A percentile compares a stretch with the other conserved stretches of the same genome.
Conservation (phyloP, 2,113 vertebrate genomes). For the Daboia siamensis region DNA sequence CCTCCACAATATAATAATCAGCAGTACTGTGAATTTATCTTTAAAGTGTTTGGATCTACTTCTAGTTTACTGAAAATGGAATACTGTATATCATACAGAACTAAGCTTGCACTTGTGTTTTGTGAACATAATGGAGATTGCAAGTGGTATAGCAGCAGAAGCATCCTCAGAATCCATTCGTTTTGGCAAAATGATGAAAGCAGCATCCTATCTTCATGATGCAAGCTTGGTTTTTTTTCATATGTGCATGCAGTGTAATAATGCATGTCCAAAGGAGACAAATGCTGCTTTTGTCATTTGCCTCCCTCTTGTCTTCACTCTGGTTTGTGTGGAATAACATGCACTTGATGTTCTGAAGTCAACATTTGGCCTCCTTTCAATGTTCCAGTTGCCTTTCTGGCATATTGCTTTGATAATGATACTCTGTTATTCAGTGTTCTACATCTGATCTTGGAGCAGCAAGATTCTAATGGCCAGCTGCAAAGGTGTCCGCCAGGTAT, state of each 20-base stretch:
- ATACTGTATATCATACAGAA: background rate
- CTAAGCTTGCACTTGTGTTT: conserved; percentile 32
- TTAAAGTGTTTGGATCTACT: conserved; percentile 22
- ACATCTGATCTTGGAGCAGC: conserved; percentile 28
- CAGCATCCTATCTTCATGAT: background rate
- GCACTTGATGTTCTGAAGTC: conserved; percentile 32
- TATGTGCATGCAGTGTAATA: background rate
- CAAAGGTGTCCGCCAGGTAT: background rate
- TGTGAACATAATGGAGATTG: conserved; percentile 55
- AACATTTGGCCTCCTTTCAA: conserved; percentile 10
- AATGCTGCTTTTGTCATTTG: background rate
- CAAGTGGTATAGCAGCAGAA: conserved; percentile 18
- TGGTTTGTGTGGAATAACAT: conserved; percentile 18
- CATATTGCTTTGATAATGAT: background rate
- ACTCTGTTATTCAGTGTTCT: background rate
- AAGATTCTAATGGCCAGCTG: background rate
- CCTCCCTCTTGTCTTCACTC: background rate
- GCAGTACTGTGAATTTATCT: background rate
- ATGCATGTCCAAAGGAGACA: background rate
- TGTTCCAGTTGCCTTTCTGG: conserved; percentile 27
- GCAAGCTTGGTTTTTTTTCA: background rate
- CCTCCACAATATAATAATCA: background rate
- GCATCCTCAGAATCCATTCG: background rate
- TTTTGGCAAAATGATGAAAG: background rate
- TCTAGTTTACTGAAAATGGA: background rate